phyloP scores from a whole-genome alignment of 2,113 vertebrate species.

The Sminthopsis crassicaudata region DNA sequence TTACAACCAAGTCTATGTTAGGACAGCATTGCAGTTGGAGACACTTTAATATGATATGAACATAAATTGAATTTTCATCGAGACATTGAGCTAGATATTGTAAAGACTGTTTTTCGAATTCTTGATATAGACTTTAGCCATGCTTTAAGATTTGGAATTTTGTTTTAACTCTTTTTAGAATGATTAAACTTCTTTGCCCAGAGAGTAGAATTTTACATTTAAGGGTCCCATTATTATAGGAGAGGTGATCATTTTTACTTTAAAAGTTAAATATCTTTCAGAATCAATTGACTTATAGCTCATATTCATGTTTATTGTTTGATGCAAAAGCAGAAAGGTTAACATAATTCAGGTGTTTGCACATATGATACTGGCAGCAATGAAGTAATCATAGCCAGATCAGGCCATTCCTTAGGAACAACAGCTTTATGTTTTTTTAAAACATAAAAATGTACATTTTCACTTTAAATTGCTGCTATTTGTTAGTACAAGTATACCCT shows the following conservation, averaged over 20 bases:
- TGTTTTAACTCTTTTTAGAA: neutral
- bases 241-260: neutral
- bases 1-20: neutral
- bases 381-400: neutral
- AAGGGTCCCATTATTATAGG: neutral
- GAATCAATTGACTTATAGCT: neutral
- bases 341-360: neutral
- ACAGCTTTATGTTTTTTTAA: conserved; percentile 14
- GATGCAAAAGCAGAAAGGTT: neutral
- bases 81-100: neutral
- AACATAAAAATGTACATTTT: neutral
- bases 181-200: conserved; percentile 1
- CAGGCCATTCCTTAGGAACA: neutral
- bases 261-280: neutral
- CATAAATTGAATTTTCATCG: conserved; percentile 32
- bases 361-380: neutral
- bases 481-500: neutral
- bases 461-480: conserved; percentile 15
- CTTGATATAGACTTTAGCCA: neutral
- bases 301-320: neutral
- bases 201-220: neutral
- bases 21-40: neutral
- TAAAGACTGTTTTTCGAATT: neutral
- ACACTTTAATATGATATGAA: conserved; percentile 11
- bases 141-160: conserved; percentile 42